Evolutionary conservation across 2,113 vertebrate species (phyloP).

Genomic region (Hucho hucho): DNA sequence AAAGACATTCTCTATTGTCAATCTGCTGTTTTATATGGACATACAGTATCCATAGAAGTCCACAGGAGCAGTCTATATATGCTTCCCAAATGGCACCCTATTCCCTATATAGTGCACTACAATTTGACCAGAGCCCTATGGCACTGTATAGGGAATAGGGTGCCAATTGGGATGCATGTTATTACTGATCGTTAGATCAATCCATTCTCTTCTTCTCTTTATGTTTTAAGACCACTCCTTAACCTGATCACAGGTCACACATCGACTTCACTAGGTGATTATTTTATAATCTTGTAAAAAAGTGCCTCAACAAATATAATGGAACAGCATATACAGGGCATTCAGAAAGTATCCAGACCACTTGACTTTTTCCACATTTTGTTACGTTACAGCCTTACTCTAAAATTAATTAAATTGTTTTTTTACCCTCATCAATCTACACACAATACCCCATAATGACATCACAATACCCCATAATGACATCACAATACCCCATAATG

Average conservation of each 20-base stretch:
- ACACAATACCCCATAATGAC: too few species aligned
- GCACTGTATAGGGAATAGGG: background rate
- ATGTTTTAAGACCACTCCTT: slow-evolving; percentile 16
- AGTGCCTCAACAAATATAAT: slow-evolving; percentile 1
- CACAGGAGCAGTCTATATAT: slow-evolving; percentile 52
- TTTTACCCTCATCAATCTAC: too few species aligned
- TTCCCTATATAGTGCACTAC: slow-evolving; percentile 29
- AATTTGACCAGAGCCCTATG: background rate
- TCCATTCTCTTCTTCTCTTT: slow-evolving; percentile 66
- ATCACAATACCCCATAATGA: too few species aligned
- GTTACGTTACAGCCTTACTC: too few species aligned
- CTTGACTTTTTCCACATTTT: too few species aligned
- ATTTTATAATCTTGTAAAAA: slow-evolving; percentile 35
- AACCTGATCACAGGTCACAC: slow-evolving; percentile 70
- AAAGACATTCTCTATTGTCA: slow-evolving; percentile 74
- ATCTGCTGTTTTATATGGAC: slow-evolving; percentile 48
- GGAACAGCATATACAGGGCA: background rate
- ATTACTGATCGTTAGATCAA: slow-evolving; percentile 75
- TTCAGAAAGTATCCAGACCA: too few species aligned
- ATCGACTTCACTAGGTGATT: slow-evolving; percentile 70
- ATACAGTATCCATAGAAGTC: slow-evolving; percentile 51
- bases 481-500: too few species aligned
- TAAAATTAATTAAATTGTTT: too few species aligned
- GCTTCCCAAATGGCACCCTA: too few species aligned
- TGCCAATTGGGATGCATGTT: too few species aligned